phyloP scores from a whole-genome alignment of 1,140 invertebrate species.

The Branchinecta lynchi region DNA sequence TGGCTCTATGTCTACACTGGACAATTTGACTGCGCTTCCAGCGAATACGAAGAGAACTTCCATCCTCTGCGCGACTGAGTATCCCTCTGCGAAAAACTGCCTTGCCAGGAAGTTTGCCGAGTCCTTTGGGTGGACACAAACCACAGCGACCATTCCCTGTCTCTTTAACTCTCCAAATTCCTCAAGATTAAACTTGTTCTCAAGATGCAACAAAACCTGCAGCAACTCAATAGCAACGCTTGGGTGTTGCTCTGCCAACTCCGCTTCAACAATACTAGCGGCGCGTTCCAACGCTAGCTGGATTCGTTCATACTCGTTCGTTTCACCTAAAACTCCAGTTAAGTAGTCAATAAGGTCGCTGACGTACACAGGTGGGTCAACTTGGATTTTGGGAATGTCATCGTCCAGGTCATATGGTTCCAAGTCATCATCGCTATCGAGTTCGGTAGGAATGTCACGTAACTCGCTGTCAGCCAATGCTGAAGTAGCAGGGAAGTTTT shows the following conservation, averaged over 20 bases:
- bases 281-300: not conserved
- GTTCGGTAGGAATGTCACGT: not conserved
- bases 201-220: not conserved
- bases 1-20: not conserved
- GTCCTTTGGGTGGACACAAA: not conserved
- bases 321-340: not conserved
- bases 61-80: not conserved
- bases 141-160: not conserved
- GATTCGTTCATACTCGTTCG: not conserved
- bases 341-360: not conserved
- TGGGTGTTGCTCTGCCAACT: not conserved
- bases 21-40: not conserved
- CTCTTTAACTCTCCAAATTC: not conserved
- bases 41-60: not conserved
- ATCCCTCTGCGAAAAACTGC: not conserved
- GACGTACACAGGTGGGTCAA: not conserved
- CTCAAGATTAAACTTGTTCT: not conserved
- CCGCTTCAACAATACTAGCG: not conserved
- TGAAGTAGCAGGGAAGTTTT: too few relatives aligned
- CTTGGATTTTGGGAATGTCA: not conserved
- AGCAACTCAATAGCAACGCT: not conserved
- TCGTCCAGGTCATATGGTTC: not conserved
- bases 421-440: constrained; percentile 1
- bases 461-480: too few relatives aligned
- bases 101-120: not conserved